These are phyloP conservation scores for Apostichopus parvimensis DNA, from an alignment of 35 echinoderm and acorn worm genomes.

Conservation along the genomic window DNA sequence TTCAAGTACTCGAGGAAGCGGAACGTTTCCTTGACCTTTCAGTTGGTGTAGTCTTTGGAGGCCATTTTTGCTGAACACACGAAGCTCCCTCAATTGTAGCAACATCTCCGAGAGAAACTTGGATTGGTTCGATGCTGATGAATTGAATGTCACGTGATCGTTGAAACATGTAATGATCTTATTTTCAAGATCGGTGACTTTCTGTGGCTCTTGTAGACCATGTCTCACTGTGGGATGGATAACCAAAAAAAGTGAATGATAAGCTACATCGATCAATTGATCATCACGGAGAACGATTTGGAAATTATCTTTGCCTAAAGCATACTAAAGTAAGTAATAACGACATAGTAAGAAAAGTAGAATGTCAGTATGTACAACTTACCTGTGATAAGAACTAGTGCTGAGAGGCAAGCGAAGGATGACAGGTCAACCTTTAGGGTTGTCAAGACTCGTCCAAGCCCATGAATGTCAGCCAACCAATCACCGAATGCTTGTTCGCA, in stretches of 20 bases:
- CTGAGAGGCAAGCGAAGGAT: conserved; percentile 92
- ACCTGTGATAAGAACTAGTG: conserved; percentile 95
- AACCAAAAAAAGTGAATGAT: too few relatives aligned
- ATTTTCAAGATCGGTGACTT: conserved; percentile 87
- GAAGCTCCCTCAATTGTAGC: conserved; percentile 86
- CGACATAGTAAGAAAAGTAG: not conserved
- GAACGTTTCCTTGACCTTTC: conserved; percentile 69
- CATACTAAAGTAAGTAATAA: not conserved
- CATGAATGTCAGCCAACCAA: conserved; percentile 84
- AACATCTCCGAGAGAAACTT: conserved; percentile 92
- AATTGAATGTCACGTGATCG: conserved; percentile 98
- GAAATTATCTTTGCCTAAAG: not conserved
- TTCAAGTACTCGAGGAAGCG: conserved; percentile 71
- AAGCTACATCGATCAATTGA: not conserved
- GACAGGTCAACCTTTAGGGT: conserved; percentile 93
- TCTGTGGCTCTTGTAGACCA: conserved; percentile 85
- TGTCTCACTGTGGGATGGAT: conserved; percentile 79
- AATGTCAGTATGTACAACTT: not conserved
- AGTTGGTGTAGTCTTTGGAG: conserved; percentile 84
- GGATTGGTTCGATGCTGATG: conserved; percentile 73
- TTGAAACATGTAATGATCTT: conserved; percentile 91
- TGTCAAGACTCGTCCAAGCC: conserved; percentile 69
- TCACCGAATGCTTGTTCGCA: conserved; percentile 84
- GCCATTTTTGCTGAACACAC: conserved; percentile 90
- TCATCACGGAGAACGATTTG: not conserved